Evolutionary conservation across 2,888 invertebrate genomes (phyloP), one percentile per base, ranked within the genome.

Genomic region (Tetragonula carbonaria): DNA sequence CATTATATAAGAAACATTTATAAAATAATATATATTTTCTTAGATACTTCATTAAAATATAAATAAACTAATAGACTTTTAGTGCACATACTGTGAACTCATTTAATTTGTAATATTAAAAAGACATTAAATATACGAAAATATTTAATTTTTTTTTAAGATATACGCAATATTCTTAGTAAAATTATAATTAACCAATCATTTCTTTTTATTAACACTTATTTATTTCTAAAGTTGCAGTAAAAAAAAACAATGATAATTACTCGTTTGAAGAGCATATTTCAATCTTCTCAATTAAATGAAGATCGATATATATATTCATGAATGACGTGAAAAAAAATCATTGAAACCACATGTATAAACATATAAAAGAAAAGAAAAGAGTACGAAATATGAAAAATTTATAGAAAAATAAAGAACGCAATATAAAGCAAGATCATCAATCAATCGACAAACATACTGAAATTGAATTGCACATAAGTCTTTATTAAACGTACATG

Each of bases 401-500:
- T 72, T 67, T 33, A 21, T 21, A 57, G 6, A 16, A 2, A 16
- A 67, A 50, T 66, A 23, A 38, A 63, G 5, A 65, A 45, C 38
- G 28, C 28, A 57, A 53, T 28, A 68, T 68, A 51, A 51, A 38
- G 28, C n/a, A 6, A 63, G 38, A 51, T 62, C 8, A 50, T 67
- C 50, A 50, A 71, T 71, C 21, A 57, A 68, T 72, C 4, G 16
- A 33, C 55, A 18, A 83, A 63, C 55, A 55, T 73, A 67, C 50
- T n/a, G 59, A 51, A 68, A 75, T 65, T 75, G 21, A 33, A 33
- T 66, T 77, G 72, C 57, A 23, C 67, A 68, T 72, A 53, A 38
- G 55, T 67, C 28, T 68, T 50, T 14, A 23, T 51, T 16, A 67
- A 23, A 51, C 33, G 14, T 57, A 65, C 66, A 57, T 72, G 16